phyloP scores from a whole-genome alignment of 2,113 vertebrate genomes.

The Mus pahari region DNA sequence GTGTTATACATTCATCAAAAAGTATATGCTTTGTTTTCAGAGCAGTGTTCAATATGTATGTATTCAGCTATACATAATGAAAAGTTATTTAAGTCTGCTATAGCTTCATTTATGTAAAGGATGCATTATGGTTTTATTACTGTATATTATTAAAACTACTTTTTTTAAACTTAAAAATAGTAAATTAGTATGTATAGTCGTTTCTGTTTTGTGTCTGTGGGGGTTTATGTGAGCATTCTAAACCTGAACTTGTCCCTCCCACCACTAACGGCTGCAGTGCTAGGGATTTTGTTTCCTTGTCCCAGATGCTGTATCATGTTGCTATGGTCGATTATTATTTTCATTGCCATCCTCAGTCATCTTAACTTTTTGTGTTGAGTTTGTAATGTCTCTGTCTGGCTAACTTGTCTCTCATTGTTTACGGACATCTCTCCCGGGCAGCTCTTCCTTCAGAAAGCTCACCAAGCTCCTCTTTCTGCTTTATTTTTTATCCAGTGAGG shows the following conservation, averaged over 20 bases:
- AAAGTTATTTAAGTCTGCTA: not conserved
- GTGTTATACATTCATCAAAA: not conserved
- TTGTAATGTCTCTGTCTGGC: not conserved
- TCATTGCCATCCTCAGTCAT: not conserved
- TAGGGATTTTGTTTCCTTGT: not conserved
- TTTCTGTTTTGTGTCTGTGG: conserved; percentile 25
- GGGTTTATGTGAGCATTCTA: not conserved
- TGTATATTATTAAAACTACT: not conserved
- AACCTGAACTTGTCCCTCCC: not conserved
- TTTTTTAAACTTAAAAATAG: not conserved
- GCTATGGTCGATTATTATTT: not conserved
- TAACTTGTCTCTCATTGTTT: not conserved
- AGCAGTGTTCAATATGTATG: not conserved
- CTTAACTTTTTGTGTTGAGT: not conserved
- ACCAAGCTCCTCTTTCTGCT: not conserved
- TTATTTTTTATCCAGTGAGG: conserved; percentile 10
- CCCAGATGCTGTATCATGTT: not conserved
- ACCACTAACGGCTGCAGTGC: not conserved
- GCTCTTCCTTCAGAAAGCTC: not conserved
- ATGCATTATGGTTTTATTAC: not conserved
- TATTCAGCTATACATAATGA: not conserved
- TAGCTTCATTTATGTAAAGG: conserved; percentile 8
- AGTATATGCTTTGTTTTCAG: conserved; percentile 10
- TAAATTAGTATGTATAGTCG: not conserved
- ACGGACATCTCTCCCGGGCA: not conserved